Base-by-base conservation (phyloP, 2,888 invertebrate species). In the Thyatira batis region DNA sequence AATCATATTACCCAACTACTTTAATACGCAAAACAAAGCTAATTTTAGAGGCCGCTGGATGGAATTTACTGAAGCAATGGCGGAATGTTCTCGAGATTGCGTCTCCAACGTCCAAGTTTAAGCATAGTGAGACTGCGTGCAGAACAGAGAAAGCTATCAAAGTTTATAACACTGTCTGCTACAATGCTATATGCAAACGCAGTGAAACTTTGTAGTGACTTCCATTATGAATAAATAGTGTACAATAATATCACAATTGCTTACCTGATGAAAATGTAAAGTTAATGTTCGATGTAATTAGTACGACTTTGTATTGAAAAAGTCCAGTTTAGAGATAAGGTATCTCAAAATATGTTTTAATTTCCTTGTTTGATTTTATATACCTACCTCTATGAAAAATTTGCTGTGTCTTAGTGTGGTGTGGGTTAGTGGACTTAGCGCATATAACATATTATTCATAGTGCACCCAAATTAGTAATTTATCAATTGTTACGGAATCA, bases 161-260 rank as follows among this genome's bases (percentile, higher is more conserved):
- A 86, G 72, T 86, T 84, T 81, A 76, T 80, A 84, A 82, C 78
- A 68, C 69, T 72, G 75, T 79, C 80, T 82, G 75, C 78, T 78
- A 80, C 82, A 82, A 81, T 76, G 73, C 77, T 76, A 67, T 70
- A 79, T 77, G 80, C 77, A 79, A 79, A 80, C 67, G 71, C 63
- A 63, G 60, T 11, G 49, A 51, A 77, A 80, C 71, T 79, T 78
- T 62, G 67, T 62, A 57, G 51, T 57, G 55, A 63, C 66, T 61
- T 69, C 65, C 60, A 65, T 69, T 70, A 61, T 60, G 54, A 59
- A 58, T 57, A 53, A 50, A 60, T 59, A 54, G 53, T 60, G 60
- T 61, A 49, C 50, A 55, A 52, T 45, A 49, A 39, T 44, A 59
- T 59, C 33, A 49, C 55, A 55, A 65, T 60, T 27, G 27, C 20